A percentile compares a stretch with the other conserved stretches of the same genome.
Conservation (phyloP, 35 echinoderm and acorn worm genomes). For the Nesometra sesokonis region DNA sequence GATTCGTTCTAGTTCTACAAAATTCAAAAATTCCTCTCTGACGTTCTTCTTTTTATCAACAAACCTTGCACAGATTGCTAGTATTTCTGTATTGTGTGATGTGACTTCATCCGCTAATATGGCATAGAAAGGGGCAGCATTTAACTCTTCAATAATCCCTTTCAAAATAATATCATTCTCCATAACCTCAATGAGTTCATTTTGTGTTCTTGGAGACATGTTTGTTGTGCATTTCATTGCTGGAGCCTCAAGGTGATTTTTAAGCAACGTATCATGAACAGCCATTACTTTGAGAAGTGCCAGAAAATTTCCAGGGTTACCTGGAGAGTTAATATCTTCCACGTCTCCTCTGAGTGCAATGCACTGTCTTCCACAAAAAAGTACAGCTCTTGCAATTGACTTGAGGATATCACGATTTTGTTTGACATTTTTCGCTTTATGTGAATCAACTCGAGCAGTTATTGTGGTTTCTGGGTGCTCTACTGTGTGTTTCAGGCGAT, state of each 20-base stretch:
- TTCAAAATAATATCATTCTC: background rate
- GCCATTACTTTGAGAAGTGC: background rate
- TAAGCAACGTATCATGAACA: background rate
- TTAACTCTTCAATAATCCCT: background rate
- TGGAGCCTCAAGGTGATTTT: background rate
- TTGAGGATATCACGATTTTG: background rate
- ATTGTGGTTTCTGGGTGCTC: background rate
- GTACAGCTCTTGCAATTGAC: background rate
- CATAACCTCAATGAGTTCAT: background rate
- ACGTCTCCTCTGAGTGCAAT: background rate
- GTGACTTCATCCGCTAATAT: background rate
- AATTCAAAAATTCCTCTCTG: background rate
- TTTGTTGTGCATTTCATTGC: background rate
- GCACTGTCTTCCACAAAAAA: slow-evolving; percentile 4
- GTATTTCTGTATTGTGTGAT: background rate
- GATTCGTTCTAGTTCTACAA: background rate
- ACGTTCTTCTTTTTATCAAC: background rate
- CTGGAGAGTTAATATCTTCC: slow-evolving; percentile 1
- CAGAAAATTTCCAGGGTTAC: slow-evolving; percentile 2
- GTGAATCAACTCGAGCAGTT: background rate
- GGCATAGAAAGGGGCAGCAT: background rate
- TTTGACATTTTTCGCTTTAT: background rate
- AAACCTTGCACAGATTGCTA: background rate
- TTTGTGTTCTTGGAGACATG: background rate
- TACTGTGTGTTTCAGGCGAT: background rate